Base-by-base conservation (phyloP, 2,113 vertebrate genomes). In the Isurus oxyrinchus region DNA sequence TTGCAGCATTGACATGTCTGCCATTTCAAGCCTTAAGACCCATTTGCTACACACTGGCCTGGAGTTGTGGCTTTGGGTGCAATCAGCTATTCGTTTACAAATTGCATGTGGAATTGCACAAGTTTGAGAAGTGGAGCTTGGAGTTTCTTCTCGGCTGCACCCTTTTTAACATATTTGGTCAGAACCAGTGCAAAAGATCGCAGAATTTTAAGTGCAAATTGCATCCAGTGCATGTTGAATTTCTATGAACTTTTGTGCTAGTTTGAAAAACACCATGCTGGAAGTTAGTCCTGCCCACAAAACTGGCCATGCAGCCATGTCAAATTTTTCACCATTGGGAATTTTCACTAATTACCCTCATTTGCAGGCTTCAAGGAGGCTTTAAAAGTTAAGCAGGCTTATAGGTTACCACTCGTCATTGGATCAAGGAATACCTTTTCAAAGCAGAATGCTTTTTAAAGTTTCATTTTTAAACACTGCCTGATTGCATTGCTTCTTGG, bases 1-100 rank as follows among this genome's bases (percentile, higher is more conserved):
- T 67, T 94, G 96, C 96, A 95, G 97, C 97, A 97, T 59, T 97
- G 97, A 97, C 98, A 97, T 44, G 96, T 97, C 96, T 72, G 67
- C 21, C 44, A 55, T 63, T 95, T 55, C 23, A 35, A 66, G 90
- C 11, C 55, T 61, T 61, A 0, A n/a, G 57, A 35, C n/a, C 59
- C 35, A 94, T 2, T 94, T 63, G 57, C 59, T 59, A 59, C 55
- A 55, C 49, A 27, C 49, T 35, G 31, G 16, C 31, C 31, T 63
- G 13, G 35, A 61, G 31, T 59, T 93, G 88, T 59, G 31, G 3
- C 88, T 59, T 49, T 25, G 53, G 27, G 87, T 13, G 53, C 2
- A 8, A 59, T 59, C 87, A 55, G 53, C 40, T 10, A 90, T 59
- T 31, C 11, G 11, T 0, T 0, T 90, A 13, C 27, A n/a, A 93